These are phyloP conservation scores for Palythoa grandiflora DNA, from an alignment of 92 coral and sea anemone species.

Conservation along the genomic window DNA sequence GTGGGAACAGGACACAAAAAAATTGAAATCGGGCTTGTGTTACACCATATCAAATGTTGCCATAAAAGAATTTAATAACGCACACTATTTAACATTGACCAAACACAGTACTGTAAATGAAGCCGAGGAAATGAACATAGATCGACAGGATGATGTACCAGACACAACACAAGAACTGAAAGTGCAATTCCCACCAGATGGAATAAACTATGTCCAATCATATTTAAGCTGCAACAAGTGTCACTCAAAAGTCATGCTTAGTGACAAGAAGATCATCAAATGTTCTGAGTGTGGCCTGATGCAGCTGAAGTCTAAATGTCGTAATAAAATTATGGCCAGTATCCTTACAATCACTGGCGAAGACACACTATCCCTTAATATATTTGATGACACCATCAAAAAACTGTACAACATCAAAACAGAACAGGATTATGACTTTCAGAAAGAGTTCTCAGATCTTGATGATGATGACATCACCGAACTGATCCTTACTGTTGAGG, in stretches of 20 bases:
- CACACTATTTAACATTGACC: conserved; percentile 63
- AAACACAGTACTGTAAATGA: conserved; percentile 50
- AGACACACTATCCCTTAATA: conserved; percentile 45
- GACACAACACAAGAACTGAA: conserved; percentile 40
- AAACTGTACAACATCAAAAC: conserved; percentile 36
- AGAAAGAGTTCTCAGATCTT: conserved; percentile 46
- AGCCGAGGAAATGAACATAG: conserved; percentile 47
- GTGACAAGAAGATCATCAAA: conserved; percentile 55
- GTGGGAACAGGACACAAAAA: conserved; percentile 64
- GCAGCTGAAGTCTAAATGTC: conserved; percentile 52
- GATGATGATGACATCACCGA: conserved; percentile 55
- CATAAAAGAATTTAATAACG: conserved; percentile 44
- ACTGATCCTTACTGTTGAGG: conserved; percentile 52
- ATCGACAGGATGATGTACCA: conserved; percentile 52
- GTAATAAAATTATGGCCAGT: conserved; percentile 51
- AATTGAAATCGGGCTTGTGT: conserved; percentile 41
- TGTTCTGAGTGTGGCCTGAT: conserved; percentile 56
- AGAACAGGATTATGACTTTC: conserved; percentile 40
- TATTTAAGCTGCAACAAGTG: conserved; percentile 62
- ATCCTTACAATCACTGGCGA: conserved; percentile 20
- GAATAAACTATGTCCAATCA: conserved; percentile 56
- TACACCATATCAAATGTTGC: conserved; percentile 60
- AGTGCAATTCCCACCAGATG: conserved; percentile 65
- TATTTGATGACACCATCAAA: conserved; percentile 30
- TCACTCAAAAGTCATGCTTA: conserved; percentile 48